Evolutionary conservation across 2,113 vertebrate species (phyloP), one percentile per base, ranked within the genome.

Genomic region (Uropsilus gracilis): DNA sequence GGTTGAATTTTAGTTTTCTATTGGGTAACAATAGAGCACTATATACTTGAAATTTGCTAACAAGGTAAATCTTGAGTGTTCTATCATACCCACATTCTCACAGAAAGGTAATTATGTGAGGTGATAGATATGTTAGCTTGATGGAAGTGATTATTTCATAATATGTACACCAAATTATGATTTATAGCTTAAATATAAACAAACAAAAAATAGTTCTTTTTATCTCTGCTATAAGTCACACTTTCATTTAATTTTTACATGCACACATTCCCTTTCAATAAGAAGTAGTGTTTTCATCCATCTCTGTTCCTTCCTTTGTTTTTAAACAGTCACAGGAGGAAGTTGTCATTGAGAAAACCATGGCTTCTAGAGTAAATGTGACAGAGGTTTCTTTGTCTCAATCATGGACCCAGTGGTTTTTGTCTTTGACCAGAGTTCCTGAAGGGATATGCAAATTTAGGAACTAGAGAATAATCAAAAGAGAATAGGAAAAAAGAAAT

Each of bases 241-340:
- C n/a, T 93, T 89, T 86, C 66, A 69, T 63, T 92, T 84, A 89
- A 59, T 69, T 16, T 46, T 64, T 85, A 39, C 26, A 44, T 8
- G 10, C 18, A 75, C 16, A 64, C 16, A 66, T 22, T 22, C 81
- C 9, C 66, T 32, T 64, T 71, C 30, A 26, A 80, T 28, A 57
- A 34, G 4, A 87, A 6, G 20, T 7, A n/a, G n/a, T 12, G 2
- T 78, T 86, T 42, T 57, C 64, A 61, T 32, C 4, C 24, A 77
- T 46, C 66, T 89, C 39, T 86, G 63, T 50, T 83, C 12, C 8
- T 13, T 26, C 69, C 13, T 86, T 96, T 75, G 28, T 64, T 94
- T 91, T 28, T 53, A 72, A 86, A 76, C 32, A 68, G 48, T 71
- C 68, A 82, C 69, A 91, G 39, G 6, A 57, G 37, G 57, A 37